phyloP scores from a whole-genome alignment of 2,113 vertebrate genomes.

The Urocitellus parryii region DNA sequence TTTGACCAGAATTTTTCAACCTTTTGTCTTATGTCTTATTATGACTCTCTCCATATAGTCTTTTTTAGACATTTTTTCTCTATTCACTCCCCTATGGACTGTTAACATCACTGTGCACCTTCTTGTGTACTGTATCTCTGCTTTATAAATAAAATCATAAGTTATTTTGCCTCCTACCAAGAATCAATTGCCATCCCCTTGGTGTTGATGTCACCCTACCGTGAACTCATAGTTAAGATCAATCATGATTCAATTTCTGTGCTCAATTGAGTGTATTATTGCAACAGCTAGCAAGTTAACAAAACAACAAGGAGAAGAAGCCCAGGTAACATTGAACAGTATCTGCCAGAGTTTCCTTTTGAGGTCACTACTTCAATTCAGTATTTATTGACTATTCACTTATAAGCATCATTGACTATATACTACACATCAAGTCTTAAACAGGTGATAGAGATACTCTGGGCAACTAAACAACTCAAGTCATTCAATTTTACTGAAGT shows the following conservation, averaged over 20 bases:
- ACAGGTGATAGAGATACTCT: neutral
- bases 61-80: neutral
- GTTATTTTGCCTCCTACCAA: neutral
- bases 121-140: neutral
- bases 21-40: neutral
- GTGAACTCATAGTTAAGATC: neutral
- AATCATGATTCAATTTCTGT: neutral
- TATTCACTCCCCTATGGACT: neutral
- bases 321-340: neutral
- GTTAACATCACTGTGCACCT: neutral
- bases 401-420: neutral
- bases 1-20: neutral
- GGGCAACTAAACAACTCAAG: neutral
- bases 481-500: neutral
- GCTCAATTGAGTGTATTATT: neutral
- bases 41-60: neutral
- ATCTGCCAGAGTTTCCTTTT: neutral
- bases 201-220: neutral
- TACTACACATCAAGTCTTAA: neutral
- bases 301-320: neutral
- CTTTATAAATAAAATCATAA: neutral
- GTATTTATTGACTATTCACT: neutral
- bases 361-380: neutral
- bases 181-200: neutral
- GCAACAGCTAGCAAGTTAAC: neutral